Conservation (phyloP, 2,113 vertebrate genomes). For the Bagarius yarrelli region DNA sequence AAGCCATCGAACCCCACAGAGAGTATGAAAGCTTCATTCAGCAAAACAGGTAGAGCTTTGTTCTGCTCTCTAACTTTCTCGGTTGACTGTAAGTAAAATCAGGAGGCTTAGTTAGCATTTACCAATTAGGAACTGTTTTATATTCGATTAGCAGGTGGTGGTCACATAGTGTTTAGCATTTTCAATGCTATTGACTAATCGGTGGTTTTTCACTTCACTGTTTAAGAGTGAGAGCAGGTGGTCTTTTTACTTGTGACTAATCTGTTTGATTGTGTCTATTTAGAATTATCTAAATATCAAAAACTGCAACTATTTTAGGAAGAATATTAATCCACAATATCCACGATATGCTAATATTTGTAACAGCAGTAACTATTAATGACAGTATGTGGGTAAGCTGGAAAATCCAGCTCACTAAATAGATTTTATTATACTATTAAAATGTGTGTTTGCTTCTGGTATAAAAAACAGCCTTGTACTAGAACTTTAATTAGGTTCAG, state of each 20-base stretch:
- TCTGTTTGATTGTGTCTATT: neutral
- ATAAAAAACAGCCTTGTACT: neutral
- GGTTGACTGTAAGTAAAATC: neutral
- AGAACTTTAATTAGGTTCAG: neutral
- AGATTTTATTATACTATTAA: neutral
- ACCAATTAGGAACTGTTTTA: neutral
- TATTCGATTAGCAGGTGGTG: neutral
- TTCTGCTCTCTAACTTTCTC: neutral
- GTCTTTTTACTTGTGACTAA: neutral
- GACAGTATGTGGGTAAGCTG: neutral
- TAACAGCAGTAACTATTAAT: neutral
- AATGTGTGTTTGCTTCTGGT: neutral
- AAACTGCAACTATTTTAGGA: neutral
- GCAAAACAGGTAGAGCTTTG: slow-evolving; percentile 76
- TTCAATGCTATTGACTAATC: neutral
- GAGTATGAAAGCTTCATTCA: slow-evolving; percentile 86
- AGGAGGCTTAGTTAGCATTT: neutral
- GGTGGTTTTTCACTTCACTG: neutral
- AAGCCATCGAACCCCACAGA: slow-evolving; percentile 73
- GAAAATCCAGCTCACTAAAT: neutral
- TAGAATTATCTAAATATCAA: neutral
- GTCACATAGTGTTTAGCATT: neutral
- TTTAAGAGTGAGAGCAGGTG: neutral
- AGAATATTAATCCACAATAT: neutral
- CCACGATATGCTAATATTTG: neutral